Evolutionary conservation across 2,797 vertebrate species (phyloP).

Genomic region (Luscinia megarhynchos): DNA sequence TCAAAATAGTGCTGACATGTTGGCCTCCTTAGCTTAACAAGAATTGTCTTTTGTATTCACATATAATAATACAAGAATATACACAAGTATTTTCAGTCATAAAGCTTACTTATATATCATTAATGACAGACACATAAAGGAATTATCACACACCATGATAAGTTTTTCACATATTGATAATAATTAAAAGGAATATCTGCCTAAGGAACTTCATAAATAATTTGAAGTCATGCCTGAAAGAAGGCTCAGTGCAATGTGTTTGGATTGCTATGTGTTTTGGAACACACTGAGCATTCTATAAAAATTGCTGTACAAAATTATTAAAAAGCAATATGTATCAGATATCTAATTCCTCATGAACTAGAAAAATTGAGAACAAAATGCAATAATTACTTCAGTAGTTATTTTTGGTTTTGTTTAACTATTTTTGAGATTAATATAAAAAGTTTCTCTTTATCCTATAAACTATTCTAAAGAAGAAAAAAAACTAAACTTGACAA

Average conservation of each 20-base stretch:
- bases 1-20: neutral
- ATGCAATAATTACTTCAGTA: neutral
- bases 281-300: neutral
- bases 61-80: neutral
- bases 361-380: neutral
- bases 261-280: neutral
- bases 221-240: neutral
- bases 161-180: neutral
- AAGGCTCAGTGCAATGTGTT: neutral
- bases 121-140: neutral
- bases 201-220: neutral
- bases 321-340: neutral
- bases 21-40: neutral
- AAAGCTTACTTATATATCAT: neutral
- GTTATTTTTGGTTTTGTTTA: neutral
- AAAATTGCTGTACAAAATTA: neutral
- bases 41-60: too few species aligned
- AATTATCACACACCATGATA: neutral
- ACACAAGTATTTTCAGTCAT: neutral
- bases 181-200: neutral
- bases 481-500: neutral
- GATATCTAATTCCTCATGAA: neutral
- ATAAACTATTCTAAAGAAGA: neutral
- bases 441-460: neutral
- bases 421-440: neutral